phyloP scores from a whole-genome alignment of 2,797 vertebrate genomes.

The Triplophysa bombifrons region DNA sequence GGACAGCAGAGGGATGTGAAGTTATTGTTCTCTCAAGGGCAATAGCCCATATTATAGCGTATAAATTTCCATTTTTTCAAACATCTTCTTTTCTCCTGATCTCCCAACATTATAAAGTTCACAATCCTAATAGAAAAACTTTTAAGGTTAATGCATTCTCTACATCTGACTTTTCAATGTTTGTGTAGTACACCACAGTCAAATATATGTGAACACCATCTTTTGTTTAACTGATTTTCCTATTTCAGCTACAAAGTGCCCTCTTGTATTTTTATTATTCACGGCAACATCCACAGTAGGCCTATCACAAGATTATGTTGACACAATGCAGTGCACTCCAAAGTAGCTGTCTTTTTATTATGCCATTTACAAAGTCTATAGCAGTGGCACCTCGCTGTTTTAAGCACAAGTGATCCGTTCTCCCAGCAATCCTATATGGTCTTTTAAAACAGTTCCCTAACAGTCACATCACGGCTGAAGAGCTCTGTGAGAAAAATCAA shows the following conservation, averaged over 20 bases:
- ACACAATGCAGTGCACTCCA: conserved; percentile 1
- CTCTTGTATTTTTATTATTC: background rate
- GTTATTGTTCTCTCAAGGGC: conserved; percentile 58
- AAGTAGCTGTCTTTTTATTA: background rate
- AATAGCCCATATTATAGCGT: conserved; percentile 40
- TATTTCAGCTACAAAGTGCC: background rate
- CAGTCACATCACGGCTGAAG: conserved; percentile 39
- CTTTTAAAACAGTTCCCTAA: conserved; percentile 43
- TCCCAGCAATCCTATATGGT: conserved; percentile 11
- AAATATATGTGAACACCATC: background rate
- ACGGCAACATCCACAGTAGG: background rate
- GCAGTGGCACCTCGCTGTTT: background rate
- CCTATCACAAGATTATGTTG: background rate
- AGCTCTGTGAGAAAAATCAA: conserved; percentile 51
- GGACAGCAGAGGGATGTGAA: conserved; percentile 51
- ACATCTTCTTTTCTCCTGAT: conserved; percentile 6
- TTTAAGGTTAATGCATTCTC: background rate
- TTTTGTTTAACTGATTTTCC: background rate
- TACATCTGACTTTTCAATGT: too few species aligned
- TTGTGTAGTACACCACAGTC: background rate
- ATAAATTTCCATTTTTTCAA: conserved; percentile 26
- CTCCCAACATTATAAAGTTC: conserved; percentile 24
- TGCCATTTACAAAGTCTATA: background rate
- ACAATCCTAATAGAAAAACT: background rate
- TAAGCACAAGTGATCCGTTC: background rate